Evolutionary conservation across 2,797 vertebrate genomes (phyloP), one percentile per base, ranked within the genome.

Genomic region (Eulemur mongoz): DNA sequence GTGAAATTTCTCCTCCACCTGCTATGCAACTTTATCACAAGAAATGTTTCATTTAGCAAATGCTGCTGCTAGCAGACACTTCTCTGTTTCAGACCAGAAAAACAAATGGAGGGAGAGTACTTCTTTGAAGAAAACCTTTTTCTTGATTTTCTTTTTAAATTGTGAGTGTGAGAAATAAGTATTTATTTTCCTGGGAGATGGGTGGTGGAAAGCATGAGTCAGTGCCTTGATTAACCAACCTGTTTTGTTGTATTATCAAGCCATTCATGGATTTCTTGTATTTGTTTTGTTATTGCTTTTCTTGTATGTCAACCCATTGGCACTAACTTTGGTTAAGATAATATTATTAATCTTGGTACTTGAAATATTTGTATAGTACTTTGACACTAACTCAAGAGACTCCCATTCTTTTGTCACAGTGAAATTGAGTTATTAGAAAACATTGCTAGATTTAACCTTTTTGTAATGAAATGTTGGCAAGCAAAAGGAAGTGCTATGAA

Each of bases 131-230:
- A 95, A 95, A 97, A 73, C 27, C 59, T 80, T 92, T 96, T 96
- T 92, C 96, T 97, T 95, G 96, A 93, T 87, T 97, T 97, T 90
- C 90, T 98, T 96, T 97, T 96, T 82, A 97, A 97, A 96, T 96
- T 97, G 95, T 98, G 78, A 95, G 88, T 96, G 91, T 97, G 84
- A 91, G n/a, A 92, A 95, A 87, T 63, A 84, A 15, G 12, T 57
- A 61, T 67, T 96, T 82, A 57, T 92, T 94, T 95, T 95, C 79
- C 69, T 65, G 65, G 70, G 85, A 69, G 6, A 50, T 35, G 72
- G 73, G 61, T 94, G 79, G 76, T 93, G 54, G 87, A 85, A 95
- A 89, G 35, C 38, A 61, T 83, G 75, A 93, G 65, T 73, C 76
- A 57, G 52, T 93, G 48, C 82, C 63, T 96, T 93, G 87, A 87